These are phyloP conservation scores for Ormia ochracea DNA, from an alignment of 2,888 invertebrate genomes.

Conservation along the genomic window DNA sequence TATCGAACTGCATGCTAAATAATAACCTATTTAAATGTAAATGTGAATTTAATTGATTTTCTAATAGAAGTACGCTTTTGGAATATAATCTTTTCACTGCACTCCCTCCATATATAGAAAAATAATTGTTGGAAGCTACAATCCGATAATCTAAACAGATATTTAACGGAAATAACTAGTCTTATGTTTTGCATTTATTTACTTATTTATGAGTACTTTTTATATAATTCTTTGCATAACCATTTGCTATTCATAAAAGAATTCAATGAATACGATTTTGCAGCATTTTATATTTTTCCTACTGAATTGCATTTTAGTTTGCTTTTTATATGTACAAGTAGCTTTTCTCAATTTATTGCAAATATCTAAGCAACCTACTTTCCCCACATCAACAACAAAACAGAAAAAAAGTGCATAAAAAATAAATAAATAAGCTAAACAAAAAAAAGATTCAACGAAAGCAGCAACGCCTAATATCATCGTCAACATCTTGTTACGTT, in stretches of 20 bases:
- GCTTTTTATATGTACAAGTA: slow-evolving; percentile 15
- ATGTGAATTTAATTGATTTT: background rate
- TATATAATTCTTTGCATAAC: background rate
- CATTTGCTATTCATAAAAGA: slow-evolving; percentile 4
- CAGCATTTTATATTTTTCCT: slow-evolving; percentile 24
- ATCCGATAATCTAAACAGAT: background rate
- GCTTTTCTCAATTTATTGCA: slow-evolving; percentile 21
- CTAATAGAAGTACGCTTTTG: background rate
- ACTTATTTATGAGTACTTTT: no score
- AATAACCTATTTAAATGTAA: background rate
- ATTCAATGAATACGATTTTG: slow-evolving; percentile 18
- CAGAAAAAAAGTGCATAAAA: background rate
- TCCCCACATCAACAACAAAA: slow-evolving; percentile 33
- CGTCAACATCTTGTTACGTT: slow-evolving; percentile 36
- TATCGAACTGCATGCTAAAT: background rate
- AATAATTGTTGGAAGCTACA: background rate
- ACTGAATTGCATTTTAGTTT: slow-evolving; percentile 25
- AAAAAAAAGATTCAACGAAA: no score
- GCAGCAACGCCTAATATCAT: slow-evolving; percentile 15
- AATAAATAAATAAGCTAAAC: background rate
- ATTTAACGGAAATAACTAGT: background rate
- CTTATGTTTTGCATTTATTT: no score
- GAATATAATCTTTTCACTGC: background rate
- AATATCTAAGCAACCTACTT: slow-evolving; percentile 47
- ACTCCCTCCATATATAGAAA: background rate